Base-by-base conservation (phyloP, 2,797 vertebrate species). In the Molossus alvarezi region DNA sequence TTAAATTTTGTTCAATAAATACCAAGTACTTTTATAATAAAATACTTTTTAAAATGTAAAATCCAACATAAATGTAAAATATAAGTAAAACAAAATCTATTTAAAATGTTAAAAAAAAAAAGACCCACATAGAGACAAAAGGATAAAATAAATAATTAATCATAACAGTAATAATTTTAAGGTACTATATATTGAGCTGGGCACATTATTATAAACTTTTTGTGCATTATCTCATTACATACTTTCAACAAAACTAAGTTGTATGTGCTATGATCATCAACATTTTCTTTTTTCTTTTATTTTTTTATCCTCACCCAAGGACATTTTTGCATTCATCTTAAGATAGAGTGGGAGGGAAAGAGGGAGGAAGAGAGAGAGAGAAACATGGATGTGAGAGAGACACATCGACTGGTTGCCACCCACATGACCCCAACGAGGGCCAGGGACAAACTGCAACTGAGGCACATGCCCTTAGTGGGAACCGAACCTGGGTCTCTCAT, bases 1-100 rank as follows among this genome's bases (percentile, higher is more conserved):
- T 45, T 84, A 91, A 80, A 65, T 87, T 91, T 96, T 89, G n/a
- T 86, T 71, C n/a, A 62, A 53, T 62, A 45, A 88, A 58, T 92
- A 90, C 29, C 51, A 95, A 67, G 13, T 45, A 58, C 21, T 60
- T 91, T 18, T 53, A 12, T 76, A 72, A 73, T 29, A 67, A 92
- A 71, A 55, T 21, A 58, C 12, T 76, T 95, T 89, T 79, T 15
- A 64, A 73, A 77, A 73, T 48, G n/a, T 84, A 75, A 81, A 84
- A 80, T 88, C 33, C 55, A 92, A 88, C 65, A 15, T 15, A 67
- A 91, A 57, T 77, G 11, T 82, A n/a, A 91, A 90, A 86, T 27
- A 45, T 64, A 67, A 86, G 67, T 57, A n/a, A 33, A 20, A 41
- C 33, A 65, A 76, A 51, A 29, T 14, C 37, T 84, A 29, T 90